Evolutionary conservation across 2,113 vertebrate genomes (phyloP).

Genomic region (Brevimyrus niger): DNA sequence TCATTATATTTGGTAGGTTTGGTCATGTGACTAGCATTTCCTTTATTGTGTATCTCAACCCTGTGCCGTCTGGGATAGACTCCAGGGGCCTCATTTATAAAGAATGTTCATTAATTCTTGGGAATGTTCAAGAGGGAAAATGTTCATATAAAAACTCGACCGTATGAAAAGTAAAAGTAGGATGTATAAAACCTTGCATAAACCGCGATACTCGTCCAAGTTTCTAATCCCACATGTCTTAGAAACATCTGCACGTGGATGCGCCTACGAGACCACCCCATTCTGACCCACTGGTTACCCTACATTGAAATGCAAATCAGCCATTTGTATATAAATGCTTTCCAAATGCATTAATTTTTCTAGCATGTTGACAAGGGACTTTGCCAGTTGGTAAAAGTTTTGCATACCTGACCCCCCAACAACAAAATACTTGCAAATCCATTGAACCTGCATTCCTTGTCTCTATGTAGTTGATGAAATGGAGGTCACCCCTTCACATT

Average conservation of each 20-base stretch:
- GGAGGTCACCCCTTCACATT: background rate
- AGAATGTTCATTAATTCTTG: background rate
- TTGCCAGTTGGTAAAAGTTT: too few species aligned
- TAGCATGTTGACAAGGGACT: too few species aligned
- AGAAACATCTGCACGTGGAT: background rate
- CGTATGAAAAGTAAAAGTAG: background rate
- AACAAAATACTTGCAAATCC: background rate
- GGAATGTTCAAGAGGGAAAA: background rate
- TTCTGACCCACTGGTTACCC: background rate
- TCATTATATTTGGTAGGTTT: conserved; percentile 83
- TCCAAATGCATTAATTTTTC: too few species aligned
- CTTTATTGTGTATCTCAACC: background rate
- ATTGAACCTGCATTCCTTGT: background rate
- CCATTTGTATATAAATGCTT: background rate
- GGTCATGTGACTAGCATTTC: background rate
- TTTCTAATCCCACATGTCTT: background rate
- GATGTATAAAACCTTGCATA: background rate
- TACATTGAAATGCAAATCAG: background rate
- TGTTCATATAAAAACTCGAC: background rate
- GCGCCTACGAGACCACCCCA: background rate
- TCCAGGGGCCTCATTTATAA: background rate
- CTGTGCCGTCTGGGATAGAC: background rate
- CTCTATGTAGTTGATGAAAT: background rate
- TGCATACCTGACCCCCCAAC: too few species aligned
- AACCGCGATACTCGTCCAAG: background rate